phyloP scores from a whole-genome alignment of 2,888 invertebrate genomes.

The Conomelus anceps region DNA sequence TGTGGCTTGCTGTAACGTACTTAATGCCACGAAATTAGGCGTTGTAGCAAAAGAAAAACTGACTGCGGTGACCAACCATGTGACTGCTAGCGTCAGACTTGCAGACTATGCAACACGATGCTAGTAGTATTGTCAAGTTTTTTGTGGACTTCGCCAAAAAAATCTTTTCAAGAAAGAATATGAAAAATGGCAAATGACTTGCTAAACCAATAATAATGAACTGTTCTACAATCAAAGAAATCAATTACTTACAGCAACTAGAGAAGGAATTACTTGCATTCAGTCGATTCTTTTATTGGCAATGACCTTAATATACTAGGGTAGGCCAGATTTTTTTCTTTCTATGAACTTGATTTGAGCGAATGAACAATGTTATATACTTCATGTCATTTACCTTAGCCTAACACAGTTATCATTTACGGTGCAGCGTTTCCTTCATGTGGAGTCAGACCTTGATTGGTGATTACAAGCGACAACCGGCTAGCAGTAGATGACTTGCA shows the following conservation, averaged over 20 bases:
- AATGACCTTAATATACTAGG: not conserved
- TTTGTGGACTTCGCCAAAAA: not conserved
- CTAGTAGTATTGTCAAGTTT: not conserved
- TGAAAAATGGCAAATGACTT: not conserved
- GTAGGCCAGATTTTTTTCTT: not conserved
- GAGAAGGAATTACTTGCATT: not conserved
- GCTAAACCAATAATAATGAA: not conserved
- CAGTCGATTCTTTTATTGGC: not conserved
- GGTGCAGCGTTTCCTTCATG: not conserved
- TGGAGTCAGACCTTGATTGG: not conserved
- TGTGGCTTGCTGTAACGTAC: too few species aligned
- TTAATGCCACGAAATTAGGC: too few species aligned
- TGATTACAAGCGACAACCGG: not conserved
- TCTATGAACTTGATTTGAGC: not conserved
- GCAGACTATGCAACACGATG: not conserved
- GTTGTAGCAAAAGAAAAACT: too few species aligned
- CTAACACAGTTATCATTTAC: not conserved
- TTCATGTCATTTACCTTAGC: not conserved
- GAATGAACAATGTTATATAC: not conserved
- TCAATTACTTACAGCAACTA: not conserved
- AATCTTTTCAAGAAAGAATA: not conserved
- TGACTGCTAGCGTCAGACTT: too few species aligned
- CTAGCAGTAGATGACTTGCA: not conserved
- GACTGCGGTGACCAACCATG: too few species aligned
- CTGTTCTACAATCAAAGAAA: not conserved